phyloP scores from a whole-genome alignment of 2,113 vertebrate genomes.

The Muscicapa adusta region DNA sequence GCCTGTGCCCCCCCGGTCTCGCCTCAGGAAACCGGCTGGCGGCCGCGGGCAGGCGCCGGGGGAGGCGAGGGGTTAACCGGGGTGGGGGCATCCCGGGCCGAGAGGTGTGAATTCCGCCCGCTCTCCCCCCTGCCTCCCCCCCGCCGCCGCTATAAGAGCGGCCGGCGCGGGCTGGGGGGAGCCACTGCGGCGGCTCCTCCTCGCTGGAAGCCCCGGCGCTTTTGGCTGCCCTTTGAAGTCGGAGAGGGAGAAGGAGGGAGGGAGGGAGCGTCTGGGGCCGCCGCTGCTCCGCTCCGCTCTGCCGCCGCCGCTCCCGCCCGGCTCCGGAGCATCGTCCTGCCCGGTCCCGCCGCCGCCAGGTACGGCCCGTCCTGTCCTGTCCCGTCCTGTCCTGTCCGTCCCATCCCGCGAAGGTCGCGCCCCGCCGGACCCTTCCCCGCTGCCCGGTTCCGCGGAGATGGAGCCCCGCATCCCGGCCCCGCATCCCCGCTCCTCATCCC shows the following conservation, averaged over 20 bases:
- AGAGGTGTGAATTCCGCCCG: conserved; percentile 72
- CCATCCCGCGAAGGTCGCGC: neutral
- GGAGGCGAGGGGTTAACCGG: conserved; percentile 71
- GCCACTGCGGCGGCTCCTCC: conserved; percentile 65
- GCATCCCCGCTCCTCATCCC: too few species aligned
- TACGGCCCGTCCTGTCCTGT: neutral
- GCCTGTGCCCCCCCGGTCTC: conserved; percentile 9
- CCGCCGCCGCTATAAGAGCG: conserved; percentile 72
- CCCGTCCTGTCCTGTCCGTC: fast-evolving
- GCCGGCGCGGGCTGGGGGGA: conserved; percentile 51
- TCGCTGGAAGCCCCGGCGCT: conserved; percentile 59
- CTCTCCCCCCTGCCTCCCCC: neutral
- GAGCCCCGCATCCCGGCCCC: neutral
- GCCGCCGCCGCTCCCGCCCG: neutral
- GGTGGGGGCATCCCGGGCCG: conserved; percentile 62
- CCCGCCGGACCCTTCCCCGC: neutral
- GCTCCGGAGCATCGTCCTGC: neutral
- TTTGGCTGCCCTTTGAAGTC: conserved; percentile 71
- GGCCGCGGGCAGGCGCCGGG: conserved; percentile 61
- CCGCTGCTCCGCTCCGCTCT: neutral
- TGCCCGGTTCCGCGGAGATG: neutral
- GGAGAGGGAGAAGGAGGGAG: conserved; percentile 28
- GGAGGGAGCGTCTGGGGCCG: conserved; percentile 28
- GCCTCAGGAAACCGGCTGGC: conserved; percentile 69
- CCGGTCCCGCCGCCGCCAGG: neutral